Evolutionary conservation across 2,888 invertebrate species (phyloP).

Genomic region (Drosophila aldrichi): DNA sequence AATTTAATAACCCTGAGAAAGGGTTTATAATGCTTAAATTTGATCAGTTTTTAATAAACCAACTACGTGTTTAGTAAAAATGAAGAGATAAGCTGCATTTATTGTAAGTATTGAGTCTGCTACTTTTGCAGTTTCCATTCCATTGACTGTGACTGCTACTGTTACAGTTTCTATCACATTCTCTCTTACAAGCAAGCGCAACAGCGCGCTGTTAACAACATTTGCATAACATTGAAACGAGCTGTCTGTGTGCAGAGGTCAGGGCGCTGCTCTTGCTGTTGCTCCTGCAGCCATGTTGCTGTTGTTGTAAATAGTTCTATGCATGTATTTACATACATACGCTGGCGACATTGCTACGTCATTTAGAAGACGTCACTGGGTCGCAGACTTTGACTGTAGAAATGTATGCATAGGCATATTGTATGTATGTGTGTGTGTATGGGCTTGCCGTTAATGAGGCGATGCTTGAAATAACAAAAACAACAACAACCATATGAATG

Average conservation of each 20-base stretch:
- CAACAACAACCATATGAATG: conserved; percentile 14
- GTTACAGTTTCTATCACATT: conserved; percentile 14
- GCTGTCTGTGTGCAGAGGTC: conserved; percentile 50
- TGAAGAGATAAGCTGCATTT: background rate
- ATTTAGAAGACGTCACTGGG: conserved; percentile 57
- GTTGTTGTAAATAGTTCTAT: conserved; percentile 13
- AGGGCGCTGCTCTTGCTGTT: conserved; percentile 30
- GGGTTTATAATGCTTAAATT: background rate
- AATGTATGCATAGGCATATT: conserved; percentile 1
- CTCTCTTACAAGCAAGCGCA: background rate
- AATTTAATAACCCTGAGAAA: conserved; percentile 8
- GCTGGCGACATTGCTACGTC: conserved; percentile 51
- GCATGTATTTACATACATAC: conserved; percentile 9
- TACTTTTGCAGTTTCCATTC: conserved; percentile 10
- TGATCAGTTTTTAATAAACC: background rate
- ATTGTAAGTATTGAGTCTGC: background rate
- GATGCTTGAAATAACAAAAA: conserved; percentile 25
- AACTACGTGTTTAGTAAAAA: too few species aligned
- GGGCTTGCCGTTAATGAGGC: conserved; percentile 54
- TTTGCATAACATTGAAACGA: conserved; percentile 22
- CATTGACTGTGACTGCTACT: conserved; percentile 9
- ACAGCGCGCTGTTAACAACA: conserved; percentile 35
- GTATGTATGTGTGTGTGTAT: conserved; percentile 5
- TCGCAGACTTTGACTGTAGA: conserved; percentile 37
- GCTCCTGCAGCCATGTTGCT: conserved; percentile 18